Evolutionary conservation across 2,797 vertebrate genomes (phyloP).

Genomic region (Sylvilagus floridanus): DNA sequence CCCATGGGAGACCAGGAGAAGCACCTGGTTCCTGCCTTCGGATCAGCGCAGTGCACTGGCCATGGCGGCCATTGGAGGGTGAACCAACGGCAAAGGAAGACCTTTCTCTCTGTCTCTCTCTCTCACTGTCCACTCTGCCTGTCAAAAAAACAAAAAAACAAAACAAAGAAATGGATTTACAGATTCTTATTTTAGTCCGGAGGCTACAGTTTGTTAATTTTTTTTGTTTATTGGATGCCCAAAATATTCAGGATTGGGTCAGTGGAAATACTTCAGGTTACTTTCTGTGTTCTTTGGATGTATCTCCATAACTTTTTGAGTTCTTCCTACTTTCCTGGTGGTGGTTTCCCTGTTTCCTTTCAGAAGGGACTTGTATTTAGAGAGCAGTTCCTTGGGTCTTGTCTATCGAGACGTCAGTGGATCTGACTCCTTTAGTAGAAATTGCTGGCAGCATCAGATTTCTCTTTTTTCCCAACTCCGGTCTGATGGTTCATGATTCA

Average conservation of each 20-base stretch:
- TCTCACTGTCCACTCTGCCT: no score
- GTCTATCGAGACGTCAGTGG: neutral
- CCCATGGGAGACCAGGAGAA: no score
- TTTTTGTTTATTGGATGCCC: neutral
- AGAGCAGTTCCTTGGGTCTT: neutral
- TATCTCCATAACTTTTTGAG: neutral
- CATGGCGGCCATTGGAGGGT: no score
- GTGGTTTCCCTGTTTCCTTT: neutral
- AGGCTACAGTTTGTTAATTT: neutral
- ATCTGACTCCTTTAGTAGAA: neutral
- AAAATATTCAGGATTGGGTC: neutral
- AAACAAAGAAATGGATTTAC: neutral
- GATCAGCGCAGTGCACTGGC: no score
- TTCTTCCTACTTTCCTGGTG: neutral
- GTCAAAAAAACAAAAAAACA: no score
- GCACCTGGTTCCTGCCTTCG: no score
- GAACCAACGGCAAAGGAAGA: no score
- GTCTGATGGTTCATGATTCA: neutral
- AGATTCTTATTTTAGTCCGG: neutral
- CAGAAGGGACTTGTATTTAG: conserved; percentile 3
- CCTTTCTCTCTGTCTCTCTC: no score
- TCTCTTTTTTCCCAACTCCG: neutral
- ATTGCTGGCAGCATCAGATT: neutral
- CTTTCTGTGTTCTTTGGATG: neutral
- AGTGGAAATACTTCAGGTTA: neutral